Percentiles rank a stretch among this genome's conserved stretches.
Conservation (phyloP, 2,113 vertebrate genomes). For the Thinocorus orbignyianus region DNA sequence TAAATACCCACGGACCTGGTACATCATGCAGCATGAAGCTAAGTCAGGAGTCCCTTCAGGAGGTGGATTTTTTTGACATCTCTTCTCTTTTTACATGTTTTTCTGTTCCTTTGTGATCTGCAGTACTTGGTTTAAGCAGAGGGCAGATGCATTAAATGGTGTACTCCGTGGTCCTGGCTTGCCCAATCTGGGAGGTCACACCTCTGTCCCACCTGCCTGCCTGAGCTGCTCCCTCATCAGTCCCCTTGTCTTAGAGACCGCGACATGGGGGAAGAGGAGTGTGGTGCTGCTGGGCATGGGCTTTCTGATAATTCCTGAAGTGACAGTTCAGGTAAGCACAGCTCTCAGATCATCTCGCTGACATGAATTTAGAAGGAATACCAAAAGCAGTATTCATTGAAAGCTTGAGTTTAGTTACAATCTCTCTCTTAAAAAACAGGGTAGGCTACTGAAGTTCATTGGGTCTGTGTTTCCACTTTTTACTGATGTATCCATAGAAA, state of each 20-base stretch:
- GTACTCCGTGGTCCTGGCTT: background rate
- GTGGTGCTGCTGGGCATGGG: background rate
- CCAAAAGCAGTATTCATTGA: background rate
- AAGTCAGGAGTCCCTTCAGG: background rate
- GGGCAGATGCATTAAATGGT: accelerated
- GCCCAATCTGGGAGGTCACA: background rate
- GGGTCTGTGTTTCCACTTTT: background rate
- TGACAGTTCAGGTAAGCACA: background rate
- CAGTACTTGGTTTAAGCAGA: background rate
- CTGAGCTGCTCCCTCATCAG: background rate
- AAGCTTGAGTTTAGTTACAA: accelerated
- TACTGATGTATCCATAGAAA: background rate
- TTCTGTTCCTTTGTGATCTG: background rate
- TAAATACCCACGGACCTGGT: background rate
- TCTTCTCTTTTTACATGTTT: background rate
- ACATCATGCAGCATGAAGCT: background rate
- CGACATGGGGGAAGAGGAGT: background rate
- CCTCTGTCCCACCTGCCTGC: background rate
- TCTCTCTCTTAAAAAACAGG: background rate
- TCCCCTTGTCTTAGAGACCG: background rate
- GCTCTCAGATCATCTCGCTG: background rate
- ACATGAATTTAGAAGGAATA: background rate
- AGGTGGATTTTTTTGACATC: background rate
- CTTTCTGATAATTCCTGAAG: background rate
- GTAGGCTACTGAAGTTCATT: background rate